Conservation (phyloP, 2,113 vertebrate genomes). For the Anarrhichthys ocellatus region DNA sequence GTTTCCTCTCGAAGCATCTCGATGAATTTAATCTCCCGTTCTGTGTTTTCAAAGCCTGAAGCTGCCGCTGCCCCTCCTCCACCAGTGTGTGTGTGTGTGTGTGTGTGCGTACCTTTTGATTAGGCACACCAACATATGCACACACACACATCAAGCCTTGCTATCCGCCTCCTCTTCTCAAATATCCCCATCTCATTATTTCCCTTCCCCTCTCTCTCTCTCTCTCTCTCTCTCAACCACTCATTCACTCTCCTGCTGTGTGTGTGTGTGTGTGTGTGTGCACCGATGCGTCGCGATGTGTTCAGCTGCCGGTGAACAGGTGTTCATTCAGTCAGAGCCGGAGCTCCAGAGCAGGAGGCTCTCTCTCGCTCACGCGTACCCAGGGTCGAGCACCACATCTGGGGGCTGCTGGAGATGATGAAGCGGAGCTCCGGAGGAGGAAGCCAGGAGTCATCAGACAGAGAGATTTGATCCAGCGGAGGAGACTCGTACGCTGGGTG, state of each 20-base stretch:
- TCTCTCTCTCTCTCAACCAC: neutral
- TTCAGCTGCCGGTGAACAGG: slow-evolving; percentile 70
- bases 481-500: slow-evolving; percentile 1
- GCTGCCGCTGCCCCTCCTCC: too few relatives aligned
- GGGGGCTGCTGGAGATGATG: slow-evolving; percentile 26
- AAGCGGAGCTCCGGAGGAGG: slow-evolving; percentile 15
- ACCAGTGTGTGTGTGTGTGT: too few relatives aligned
- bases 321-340: slow-evolving; percentile 44
- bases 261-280: neutral
- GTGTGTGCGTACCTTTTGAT: neutral
- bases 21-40: too few relatives aligned
- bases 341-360: slow-evolving; percentile 35
- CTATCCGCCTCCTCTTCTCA: slow-evolving; percentile 22
- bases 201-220: neutral
- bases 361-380: neutral
- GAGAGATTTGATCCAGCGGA: slow-evolving; percentile 44
- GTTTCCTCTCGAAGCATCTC: too few relatives aligned
- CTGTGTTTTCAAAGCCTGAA: too few relatives aligned
- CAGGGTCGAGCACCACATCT: slow-evolving; percentile 15
- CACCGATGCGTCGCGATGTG: slow-evolving; percentile 55
- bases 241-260: neutral
- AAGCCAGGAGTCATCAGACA: slow-evolving; percentile 33
- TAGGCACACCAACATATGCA: neutral
- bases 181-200: slow-evolving; percentile 31
- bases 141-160: slow-evolving; percentile 4